Conservation (phyloP, 2,888 invertebrate genomes). For the Apocheima hispidaria region DNA sequence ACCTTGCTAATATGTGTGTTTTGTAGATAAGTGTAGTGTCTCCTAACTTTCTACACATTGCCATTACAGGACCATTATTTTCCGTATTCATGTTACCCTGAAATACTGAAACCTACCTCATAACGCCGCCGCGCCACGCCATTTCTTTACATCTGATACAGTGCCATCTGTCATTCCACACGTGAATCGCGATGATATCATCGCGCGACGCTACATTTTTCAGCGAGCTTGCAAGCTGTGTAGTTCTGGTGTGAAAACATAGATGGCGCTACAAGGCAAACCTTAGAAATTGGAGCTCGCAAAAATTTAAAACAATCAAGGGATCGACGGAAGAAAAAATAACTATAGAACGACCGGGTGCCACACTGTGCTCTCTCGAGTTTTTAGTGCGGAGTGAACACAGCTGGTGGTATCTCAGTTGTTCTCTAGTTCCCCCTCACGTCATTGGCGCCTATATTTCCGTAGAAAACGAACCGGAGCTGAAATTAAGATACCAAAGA, state of each 20-base stretch:
- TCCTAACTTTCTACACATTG: neutral
- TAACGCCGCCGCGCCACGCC: neutral
- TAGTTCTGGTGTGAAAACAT: conserved; percentile 45
- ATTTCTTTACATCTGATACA: conserved; percentile 33
- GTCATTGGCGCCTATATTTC: conserved; percentile 9
- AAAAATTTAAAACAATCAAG: conserved; percentile 31
- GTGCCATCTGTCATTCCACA: conserved; percentile 58
- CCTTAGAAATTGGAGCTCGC: conserved; percentile 15
- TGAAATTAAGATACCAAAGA: conserved; percentile 2
- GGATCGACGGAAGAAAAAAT: conserved; percentile 39
- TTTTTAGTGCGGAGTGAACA: conserved; percentile 93
- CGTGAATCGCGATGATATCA: conserved; percentile 41
- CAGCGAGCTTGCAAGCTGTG: conserved; percentile 27
- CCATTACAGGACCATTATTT: neutral
- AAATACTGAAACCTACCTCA: neutral
- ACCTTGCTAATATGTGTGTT: too few relatives aligned
- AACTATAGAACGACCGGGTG: conserved; percentile 93
- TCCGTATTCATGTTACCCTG: neutral
- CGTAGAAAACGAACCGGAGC: neutral
- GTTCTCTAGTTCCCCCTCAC: conserved; percentile 84
- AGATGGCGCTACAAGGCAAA: conserved; percentile 44
- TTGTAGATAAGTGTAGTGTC: too few relatives aligned
- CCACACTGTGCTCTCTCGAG: conserved; percentile 98
- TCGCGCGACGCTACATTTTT: conserved; percentile 28
- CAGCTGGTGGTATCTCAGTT: conserved; percentile 99